A percentile compares a stretch with the other conserved stretches of the same genome.
Conservation (phyloP, 2,113 vertebrate species). For the Vireo altiloquus region DNA sequence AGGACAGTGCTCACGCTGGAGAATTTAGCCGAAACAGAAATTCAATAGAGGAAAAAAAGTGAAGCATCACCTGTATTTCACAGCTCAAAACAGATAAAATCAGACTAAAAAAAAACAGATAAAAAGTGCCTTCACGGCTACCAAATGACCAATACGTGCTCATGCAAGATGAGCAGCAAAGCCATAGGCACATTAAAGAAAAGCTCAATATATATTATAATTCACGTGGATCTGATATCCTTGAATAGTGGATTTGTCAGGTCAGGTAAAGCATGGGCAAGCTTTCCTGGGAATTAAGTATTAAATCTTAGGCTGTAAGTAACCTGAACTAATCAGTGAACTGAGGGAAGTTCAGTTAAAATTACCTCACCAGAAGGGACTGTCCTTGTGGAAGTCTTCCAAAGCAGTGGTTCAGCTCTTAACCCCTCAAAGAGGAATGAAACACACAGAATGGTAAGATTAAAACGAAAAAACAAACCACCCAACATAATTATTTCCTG, state of each 20-base stretch:
- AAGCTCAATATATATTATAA: not conserved
- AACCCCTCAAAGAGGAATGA: not conserved
- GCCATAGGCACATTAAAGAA: not conserved
- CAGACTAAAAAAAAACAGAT: not conserved
- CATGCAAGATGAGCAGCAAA: not conserved
- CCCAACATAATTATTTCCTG: not conserved
- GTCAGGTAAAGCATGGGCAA: not conserved
- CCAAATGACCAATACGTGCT: not conserved
- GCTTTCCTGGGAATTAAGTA: not conserved
- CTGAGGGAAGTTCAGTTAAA: not conserved
- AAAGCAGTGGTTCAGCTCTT: not conserved
- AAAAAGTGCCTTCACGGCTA: not conserved
- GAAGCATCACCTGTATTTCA: not conserved
- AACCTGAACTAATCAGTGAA: not conserved
- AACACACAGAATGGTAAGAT: not conserved
- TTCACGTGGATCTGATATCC: not conserved
- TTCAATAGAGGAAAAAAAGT: not conserved
- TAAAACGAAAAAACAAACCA: not conserved
- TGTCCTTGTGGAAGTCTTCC: not conserved
- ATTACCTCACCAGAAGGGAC: not conserved
- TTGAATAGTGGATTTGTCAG: not conserved
- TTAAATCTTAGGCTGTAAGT: not conserved
- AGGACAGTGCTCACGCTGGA: not conserved
- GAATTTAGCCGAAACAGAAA: not conserved
- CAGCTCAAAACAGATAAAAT: not conserved